phyloP scores from a whole-genome alignment of 2,113 vertebrate genomes.

The Apodemus speciosus region DNA sequence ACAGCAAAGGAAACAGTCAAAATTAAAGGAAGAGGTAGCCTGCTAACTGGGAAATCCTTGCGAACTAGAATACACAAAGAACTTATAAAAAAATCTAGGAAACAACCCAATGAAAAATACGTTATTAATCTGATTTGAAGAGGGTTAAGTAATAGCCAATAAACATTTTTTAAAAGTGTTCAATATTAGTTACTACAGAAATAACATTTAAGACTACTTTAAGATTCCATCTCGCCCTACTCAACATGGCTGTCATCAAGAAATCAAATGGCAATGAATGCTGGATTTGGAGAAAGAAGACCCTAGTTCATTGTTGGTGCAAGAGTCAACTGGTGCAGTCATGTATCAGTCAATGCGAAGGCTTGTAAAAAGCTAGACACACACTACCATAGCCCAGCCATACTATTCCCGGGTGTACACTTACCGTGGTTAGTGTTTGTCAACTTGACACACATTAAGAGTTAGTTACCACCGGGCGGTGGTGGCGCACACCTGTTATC shows the following conservation, averaged over 20 bases:
- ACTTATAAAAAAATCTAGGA: neutral
- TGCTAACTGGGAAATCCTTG: neutral
- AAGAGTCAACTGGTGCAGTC: neutral
- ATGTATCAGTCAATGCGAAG: neutral
- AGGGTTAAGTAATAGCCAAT: neutral
- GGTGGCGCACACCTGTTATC: too few relatives aligned
- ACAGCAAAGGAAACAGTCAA: neutral
- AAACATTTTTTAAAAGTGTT: neutral
- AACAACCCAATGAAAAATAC: neutral
- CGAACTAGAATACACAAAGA: neutral
- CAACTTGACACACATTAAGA: neutral
- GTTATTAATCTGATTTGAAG: neutral
- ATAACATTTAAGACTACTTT: neutral
- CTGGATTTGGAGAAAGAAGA: neutral
- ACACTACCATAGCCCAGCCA: neutral
- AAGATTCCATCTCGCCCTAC: neutral
- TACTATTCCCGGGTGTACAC: neutral
- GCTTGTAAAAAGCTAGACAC: neutral
- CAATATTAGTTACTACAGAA: neutral
- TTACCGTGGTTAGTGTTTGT: neutral
- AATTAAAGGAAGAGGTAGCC: neutral
- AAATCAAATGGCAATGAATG: neutral
- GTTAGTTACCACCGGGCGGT: too few relatives aligned
- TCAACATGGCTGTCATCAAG: neutral
- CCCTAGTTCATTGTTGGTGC: neutral